Base-by-base conservation (phyloP, 2,797 vertebrate species). In the Sylvilagus floridanus region DNA sequence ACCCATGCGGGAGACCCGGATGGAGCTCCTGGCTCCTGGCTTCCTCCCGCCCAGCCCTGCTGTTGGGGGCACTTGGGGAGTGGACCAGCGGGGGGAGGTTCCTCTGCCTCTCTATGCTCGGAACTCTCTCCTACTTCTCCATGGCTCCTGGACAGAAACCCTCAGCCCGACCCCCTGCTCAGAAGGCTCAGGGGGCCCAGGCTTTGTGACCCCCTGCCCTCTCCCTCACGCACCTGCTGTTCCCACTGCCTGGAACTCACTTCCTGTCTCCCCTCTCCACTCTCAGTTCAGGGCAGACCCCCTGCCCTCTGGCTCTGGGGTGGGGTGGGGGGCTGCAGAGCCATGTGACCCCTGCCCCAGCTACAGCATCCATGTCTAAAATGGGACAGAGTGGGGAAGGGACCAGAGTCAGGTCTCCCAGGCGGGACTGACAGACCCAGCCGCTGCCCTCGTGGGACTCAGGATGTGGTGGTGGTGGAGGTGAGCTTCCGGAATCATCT, bases 401-500 rank as follows among this genome's bases (percentile, higher is more conserved):
- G 10, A 30, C 52, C 13, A 19, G 30, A 71, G n/a, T 37, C 6
- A 2, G 47, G 35, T 84, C 65, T n/a, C 63, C 68, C 32, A 91
- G 57, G 52, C 47, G 16, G 30, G 19, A n/a, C 50, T 72, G 47
- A 65, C 88, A 47, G 42, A 47, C 42, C 42, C 42, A 47, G 42
- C 42, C 8, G 42, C 42, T 47, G 42, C 8, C 42, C 91, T 63
- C 94, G 54, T 54, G 28, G 82, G 96, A 92, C 84, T 50, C 54
- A 0, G 50, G 37, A 77, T 17, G 6, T 28, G 17, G 54, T 57
- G 54, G 54, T 19, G 17, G 54, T 4, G 54, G 13, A 84, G 92
- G 92, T 84, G 47, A 85, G 85, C 76, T 96, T 95, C 96, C 54
- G 26, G 88, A 96, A 63, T 42, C 77, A 71, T 87, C 88, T 87